Base-by-base conservation (phyloP, 2,888 invertebrate genomes). In the Campoletis raptor region DNA sequence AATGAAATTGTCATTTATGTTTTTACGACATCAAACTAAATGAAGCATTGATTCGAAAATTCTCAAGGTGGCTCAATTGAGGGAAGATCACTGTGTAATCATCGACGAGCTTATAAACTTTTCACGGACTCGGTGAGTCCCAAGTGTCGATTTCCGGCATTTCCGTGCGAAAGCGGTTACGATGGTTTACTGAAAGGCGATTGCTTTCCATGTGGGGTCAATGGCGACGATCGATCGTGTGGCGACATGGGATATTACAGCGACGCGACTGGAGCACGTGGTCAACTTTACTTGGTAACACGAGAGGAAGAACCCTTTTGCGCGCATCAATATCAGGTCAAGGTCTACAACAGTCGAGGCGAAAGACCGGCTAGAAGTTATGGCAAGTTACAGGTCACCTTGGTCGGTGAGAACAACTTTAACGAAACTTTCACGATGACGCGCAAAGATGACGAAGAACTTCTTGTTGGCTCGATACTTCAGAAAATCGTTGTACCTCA, bases 211-310 rank as follows among this genome's bases (percentile, higher is more conserved):
- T 98, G 97, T 92, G 94, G 94, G 2, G 93, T 94, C 6, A 94
- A 94, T 84, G 93, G 95, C 57, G 94, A 95, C 4, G 95, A 95
- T 37, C 95, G 95, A 1, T 95, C 96, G 0, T 99, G 98, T 94
- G 98, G 98, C 52, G 98, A 98, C 93, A 98, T 99, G 98, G 99
- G 99, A 0, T 99, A 98, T 95, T 98, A 98, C 94, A 98, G 99
- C 0, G 97, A 98, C 94, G 95, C 97, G 72, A 97, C 98, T 0
- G 96, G 96, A 6, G 98, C 97, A 0, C 95, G 98, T 42, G 98
- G 98, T 0, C 97, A 97, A 90, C 95, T 98, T n/a, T 99, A 97
- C 92, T 95, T 99, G 70, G 96, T 98, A 5, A 99, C 99, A 0
- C 96, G 98, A 87, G 98, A 98, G 88, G 98, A 98, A 92, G 98